Conservation (phyloP, 2,113 vertebrate species). For the Illadopsis cleaveri region DNA sequence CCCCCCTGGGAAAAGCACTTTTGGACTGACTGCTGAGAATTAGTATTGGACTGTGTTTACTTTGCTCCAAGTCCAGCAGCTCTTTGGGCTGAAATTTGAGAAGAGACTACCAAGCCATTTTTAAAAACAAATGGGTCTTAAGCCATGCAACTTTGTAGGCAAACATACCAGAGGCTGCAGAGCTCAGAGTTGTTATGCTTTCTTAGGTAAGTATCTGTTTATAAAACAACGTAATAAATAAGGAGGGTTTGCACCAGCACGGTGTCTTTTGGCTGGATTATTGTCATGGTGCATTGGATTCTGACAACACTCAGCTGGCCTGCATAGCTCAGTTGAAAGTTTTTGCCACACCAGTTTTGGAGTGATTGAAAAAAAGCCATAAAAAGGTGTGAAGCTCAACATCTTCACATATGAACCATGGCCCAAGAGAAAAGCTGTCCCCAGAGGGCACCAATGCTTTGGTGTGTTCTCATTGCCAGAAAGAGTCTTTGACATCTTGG, state of each 20-base stretch:
- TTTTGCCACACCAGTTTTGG: neutral
- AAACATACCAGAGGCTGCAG: neutral
- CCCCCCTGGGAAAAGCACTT: neutral
- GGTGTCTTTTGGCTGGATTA: neutral
- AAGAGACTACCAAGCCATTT: neutral
- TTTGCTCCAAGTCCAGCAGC: neutral
- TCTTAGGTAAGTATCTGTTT: neutral
- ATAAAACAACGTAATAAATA: neutral
- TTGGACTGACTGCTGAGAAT: neutral
- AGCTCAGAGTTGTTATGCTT: neutral
- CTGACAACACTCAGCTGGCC: neutral
- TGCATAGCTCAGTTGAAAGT: neutral
- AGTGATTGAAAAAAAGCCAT: neutral
- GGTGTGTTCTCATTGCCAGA: neutral
- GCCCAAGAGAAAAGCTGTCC: neutral
- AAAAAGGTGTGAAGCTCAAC: neutral
- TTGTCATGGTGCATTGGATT: neutral
- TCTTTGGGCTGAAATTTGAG: conserved; percentile 17
- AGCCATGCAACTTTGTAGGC: neutral
- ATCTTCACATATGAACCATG: neutral
- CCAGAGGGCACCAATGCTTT: neutral
- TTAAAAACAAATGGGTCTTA: neutral
- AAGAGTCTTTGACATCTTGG: neutral
- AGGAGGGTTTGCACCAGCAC: neutral
- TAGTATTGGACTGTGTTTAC: conserved; percentile 4